Evolutionary conservation across 2,113 vertebrate species (phyloP).

Genomic region (Theristicus caerulescens): DNA sequence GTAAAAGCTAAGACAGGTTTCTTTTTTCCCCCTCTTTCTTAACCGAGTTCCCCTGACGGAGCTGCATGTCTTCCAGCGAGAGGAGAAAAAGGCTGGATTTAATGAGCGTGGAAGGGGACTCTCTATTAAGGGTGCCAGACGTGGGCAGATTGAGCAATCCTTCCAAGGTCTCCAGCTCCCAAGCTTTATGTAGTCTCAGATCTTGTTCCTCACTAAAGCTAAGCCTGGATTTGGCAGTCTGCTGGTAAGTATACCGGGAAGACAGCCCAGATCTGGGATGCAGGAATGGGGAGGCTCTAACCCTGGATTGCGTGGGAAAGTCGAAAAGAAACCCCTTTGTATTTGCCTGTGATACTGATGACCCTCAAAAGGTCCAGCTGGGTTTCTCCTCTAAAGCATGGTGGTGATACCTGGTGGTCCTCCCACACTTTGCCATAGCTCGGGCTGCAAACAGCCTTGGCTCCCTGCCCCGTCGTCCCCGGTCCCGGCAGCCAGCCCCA

Average conservation of each 20-base stretch:
- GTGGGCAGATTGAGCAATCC: neutral
- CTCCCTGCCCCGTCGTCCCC: neutral
- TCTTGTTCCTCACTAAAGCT: neutral
- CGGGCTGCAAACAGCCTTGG: neutral
- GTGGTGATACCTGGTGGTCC: neutral
- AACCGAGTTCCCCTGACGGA: neutral
- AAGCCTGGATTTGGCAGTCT: neutral
- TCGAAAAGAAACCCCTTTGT: neutral
- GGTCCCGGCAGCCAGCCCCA: neutral
- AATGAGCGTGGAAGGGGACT: neutral
- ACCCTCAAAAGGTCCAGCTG: neutral
- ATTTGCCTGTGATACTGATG: neutral
- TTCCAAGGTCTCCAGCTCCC: neutral
- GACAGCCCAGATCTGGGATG: neutral
- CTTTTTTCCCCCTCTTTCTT: fast-evolving
- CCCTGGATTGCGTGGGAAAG: neutral
- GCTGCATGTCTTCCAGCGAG: neutral
- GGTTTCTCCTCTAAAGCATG: neutral
- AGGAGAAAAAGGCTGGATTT: neutral
- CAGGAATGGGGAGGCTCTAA: neutral
- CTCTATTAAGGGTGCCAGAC: neutral
- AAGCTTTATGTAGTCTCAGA: neutral
- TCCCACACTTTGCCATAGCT: neutral
- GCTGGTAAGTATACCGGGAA: neutral
- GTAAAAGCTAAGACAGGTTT: neutral